Evolutionary conservation across 2,888 invertebrate genomes (phyloP).

Genomic region (Holacanthella duospinosa): DNA sequence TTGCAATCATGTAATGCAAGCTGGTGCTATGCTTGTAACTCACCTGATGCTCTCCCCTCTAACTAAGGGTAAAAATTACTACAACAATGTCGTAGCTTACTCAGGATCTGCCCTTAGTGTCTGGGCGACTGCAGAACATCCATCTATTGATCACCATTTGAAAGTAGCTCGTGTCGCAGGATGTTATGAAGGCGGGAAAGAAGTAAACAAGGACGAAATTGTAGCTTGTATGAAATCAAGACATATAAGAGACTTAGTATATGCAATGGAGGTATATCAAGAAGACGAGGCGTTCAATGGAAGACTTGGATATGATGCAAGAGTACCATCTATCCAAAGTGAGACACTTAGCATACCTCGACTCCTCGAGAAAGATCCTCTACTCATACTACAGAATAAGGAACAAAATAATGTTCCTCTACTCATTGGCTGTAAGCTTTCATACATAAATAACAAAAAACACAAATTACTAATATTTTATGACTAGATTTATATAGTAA

Average conservation of each 20-base stretch:
- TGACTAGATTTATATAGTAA: no score
- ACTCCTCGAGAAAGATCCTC: slow-evolving; percentile 26
- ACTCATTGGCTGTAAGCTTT: no score
- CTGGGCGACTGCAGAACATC: slow-evolving; percentile 22
- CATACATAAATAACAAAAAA: no score
- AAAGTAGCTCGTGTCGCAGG: slow-evolving; percentile 11
- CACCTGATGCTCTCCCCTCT: slow-evolving; percentile 16
- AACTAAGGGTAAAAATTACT: slow-evolving; percentile 10
- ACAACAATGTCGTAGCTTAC: slow-evolving; percentile 18
- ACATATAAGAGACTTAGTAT: no score
- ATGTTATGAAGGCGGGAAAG: no score
- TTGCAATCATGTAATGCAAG: neutral
- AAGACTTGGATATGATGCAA: slow-evolving; percentile 29
- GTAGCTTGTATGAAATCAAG: no score
- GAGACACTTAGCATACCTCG: no score
- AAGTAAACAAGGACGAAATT: no score
- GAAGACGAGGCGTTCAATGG: slow-evolving; percentile 23
- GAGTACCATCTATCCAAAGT: slow-evolving; percentile 30
- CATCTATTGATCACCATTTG: slow-evolving; percentile 22
- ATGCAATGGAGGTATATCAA: no score
- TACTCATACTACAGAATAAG: slow-evolving; percentile 23
- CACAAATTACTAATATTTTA: no score
- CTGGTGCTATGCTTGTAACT: slow-evolving; percentile 6
- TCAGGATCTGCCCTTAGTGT: slow-evolving; percentile 18
- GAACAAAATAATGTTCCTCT: slow-evolving; percentile 33